These are phyloP conservation scores for Anolis sagrei DNA, from an alignment of 2,113 vertebrate species.

Conservation along the genomic window DNA sequence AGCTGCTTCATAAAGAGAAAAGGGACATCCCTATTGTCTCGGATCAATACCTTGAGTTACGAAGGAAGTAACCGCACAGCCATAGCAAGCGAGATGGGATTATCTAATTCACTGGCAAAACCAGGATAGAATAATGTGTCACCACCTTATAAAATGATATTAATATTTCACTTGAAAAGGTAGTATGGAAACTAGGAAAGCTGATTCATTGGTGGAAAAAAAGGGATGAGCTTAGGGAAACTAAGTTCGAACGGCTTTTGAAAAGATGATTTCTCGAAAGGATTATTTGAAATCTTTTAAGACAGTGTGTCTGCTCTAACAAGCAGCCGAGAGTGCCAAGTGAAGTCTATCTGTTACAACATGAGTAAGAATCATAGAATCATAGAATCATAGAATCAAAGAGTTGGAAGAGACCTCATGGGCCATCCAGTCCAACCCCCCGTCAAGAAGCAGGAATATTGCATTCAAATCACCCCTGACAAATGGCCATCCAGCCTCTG, in stretches of 20 bases:
- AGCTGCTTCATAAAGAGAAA: neutral
- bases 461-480: too few species aligned
- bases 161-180: slow-evolving; percentile 68
- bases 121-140: slow-evolving; percentile 55
- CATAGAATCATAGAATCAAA: too few species aligned
- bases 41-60: neutral
- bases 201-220: slow-evolving; percentile 50
- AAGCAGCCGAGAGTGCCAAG: slow-evolving; percentile 36
- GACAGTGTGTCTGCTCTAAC: slow-evolving; percentile 39
- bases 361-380: slow-evolving; percentile 3
- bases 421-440: too few species aligned
- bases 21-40: neutral
- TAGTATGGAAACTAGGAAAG: slow-evolving; percentile 56
- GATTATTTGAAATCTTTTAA: slow-evolving; percentile 53
- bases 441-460: too few species aligned
- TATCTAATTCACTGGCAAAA: slow-evolving; percentile 59
- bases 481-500: too few species aligned
- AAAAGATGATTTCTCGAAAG: slow-evolving; percentile 31
- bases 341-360: slow-evolving; percentile 35
- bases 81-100: slow-evolving; percentile 60
- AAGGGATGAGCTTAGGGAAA: slow-evolving; percentile 60
- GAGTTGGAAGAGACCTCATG: too few species aligned
- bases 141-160: slow-evolving; percentile 66
- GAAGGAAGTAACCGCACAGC: slow-evolving; percentile 30
- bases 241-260: slow-evolving; percentile 46